Evolutionary conservation across 2,113 vertebrate genomes (phyloP), one percentile per base, ranked within the genome.

Genomic region (Neodon shergylaensis): DNA sequence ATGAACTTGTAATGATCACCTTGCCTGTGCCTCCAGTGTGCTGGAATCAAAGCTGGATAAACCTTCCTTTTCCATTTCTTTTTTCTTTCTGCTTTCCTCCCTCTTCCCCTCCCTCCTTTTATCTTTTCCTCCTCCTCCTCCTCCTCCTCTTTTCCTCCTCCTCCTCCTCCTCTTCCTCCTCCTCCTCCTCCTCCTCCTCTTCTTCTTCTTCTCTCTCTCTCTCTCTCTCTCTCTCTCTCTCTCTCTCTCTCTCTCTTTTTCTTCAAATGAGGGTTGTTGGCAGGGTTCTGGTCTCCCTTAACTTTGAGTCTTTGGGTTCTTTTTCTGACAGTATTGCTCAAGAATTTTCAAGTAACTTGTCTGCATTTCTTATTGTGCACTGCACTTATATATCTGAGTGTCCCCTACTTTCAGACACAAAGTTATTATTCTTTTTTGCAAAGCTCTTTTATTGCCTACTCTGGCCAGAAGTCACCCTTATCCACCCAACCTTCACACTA

Each of bases 381-480:
- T 90, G 7, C 0, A 92, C 24, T 42, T 81, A 2, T 17, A 17
- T 39, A 82, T 77, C 33, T 70, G 68, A 77, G 58, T 76, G 31
- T 68, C 21, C 52, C 4, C 42, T 72, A 52, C 36, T 74, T 26
- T 74, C 74, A 90, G 79, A 95, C 81, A 28, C 78, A 88, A 94
- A 73, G 14, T 74, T 47, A 12, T 49, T 24, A n/a, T 44, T n/a
- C 39, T 87, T 97, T 97, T 47, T 9, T 95, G 5, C 92, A 89
- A 86, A 54, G 7, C n/a, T 52, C 7, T 66, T 58, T 77, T 65
- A 49, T 16, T 77, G 49, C 52, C n/a, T 89, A 47, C 44, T 49
- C 4, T 0, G 33, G 5, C 28, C 33, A 44, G 36, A 28, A 6
- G 10, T 44, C 12, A 7, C 49, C 61, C 54, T 19, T 21, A 63